Percentiles rank a stretch among this genome's conserved stretches.
These are phyloP conservation scores for Neoarius graeffei DNA, from an alignment of 2,113 vertebrate species.

Conservation along the genomic window DNA sequence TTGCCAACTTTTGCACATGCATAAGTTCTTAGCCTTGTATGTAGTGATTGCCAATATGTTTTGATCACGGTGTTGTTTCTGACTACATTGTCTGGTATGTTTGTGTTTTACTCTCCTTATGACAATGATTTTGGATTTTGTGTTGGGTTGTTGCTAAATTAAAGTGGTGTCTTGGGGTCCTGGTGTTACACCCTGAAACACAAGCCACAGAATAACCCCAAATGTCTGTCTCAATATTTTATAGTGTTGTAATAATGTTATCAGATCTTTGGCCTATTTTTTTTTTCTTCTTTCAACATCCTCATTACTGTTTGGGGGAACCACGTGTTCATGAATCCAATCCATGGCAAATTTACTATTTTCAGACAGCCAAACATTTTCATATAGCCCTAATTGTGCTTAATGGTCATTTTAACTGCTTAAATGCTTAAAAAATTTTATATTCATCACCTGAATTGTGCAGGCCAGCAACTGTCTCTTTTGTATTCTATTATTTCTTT, in stretches of 20 bases:
- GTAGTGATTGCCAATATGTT: not conserved
- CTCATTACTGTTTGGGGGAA: not conserved
- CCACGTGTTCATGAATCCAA: not conserved
- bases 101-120: not conserved
- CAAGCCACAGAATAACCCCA: not conserved
- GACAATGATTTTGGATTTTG: not conserved
- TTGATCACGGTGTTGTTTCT: not conserved
- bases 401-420: not conserved
- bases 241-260: not conserved
- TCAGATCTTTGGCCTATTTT: not conserved
- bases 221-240: not conserved
- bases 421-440: not conserved
- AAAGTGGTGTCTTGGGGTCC: not conserved
- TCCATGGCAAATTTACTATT: not conserved
- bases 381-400: not conserved
- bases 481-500: not conserved
- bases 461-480: not conserved
- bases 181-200: not conserved
- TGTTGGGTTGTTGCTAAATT: not conserved
- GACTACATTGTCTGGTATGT: no score
- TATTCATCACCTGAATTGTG: not conserved
- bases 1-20: not conserved
- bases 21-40: not conserved
- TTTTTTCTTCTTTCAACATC: not conserved
- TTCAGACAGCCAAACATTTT: not conserved